Conservation (phyloP, 2,113 vertebrate genomes). For the Probosciger aterrimus region DNA sequence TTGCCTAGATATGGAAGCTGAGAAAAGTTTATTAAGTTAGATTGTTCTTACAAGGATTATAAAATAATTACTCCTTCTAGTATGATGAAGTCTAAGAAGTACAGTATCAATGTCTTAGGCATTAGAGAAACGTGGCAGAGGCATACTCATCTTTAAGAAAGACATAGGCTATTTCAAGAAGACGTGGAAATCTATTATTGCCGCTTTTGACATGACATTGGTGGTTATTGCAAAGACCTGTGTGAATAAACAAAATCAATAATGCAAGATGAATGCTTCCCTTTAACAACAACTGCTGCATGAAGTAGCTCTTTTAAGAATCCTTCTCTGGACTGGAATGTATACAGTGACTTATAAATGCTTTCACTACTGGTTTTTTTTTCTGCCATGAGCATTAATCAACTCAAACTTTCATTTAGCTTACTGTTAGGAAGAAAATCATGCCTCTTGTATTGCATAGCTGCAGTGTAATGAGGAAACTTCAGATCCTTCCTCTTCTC, state of each 20-base stretch:
- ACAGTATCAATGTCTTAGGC: neutral
- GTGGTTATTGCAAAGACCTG: neutral
- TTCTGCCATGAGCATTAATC: neutral
- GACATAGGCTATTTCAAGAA: neutral
- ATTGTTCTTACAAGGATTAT: neutral
- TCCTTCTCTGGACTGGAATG: neutral
- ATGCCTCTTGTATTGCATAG: neutral
- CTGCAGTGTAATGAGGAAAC: neutral
- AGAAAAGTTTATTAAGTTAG: neutral
- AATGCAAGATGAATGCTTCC: neutral
- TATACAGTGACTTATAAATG: neutral
- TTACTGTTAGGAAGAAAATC: neutral
- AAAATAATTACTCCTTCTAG: neutral
- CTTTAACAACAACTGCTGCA: neutral
- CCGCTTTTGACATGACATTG: neutral
- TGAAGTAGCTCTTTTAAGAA: neutral
- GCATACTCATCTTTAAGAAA: neutral
- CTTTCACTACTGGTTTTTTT: neutral
- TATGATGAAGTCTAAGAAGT: neutral
- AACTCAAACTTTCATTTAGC: neutral
- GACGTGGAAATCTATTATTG: neutral
- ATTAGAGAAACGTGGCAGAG: neutral
- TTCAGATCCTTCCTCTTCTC: neutral
- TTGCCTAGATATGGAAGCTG: neutral
- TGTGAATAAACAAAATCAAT: conserved; percentile 8